A percentile compares a stretch with the other conserved stretches of the same genome.
phyloP scores from a whole-genome alignment of 2,797 vertebrate species.

The Discoglossus pictus region DNA sequence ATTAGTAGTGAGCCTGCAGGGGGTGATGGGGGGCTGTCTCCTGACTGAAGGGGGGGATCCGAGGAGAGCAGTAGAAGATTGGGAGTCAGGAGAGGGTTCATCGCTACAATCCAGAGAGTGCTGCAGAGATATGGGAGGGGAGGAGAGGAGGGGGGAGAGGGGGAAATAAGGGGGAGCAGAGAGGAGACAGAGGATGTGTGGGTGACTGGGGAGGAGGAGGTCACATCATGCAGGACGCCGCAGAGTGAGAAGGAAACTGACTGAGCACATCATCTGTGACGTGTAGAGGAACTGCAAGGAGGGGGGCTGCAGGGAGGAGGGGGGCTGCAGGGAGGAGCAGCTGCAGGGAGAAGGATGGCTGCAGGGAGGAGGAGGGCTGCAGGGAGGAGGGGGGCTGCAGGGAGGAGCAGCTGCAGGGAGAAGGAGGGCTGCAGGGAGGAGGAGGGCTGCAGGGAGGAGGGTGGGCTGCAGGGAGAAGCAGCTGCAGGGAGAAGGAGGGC shows the following conservation, averaged over 20 bases:
- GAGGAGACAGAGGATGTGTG: slow-evolving; percentile 21
- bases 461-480: slow-evolving; percentile 48
- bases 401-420: no score
- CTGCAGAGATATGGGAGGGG: slow-evolving; percentile 47
- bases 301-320: not conserved
- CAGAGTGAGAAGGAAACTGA: not conserved
- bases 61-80: slow-evolving; percentile 73
- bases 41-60: slow-evolving; percentile 67
- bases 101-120: slow-evolving; percentile 65
- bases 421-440: not conserved
- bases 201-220: slow-evolving; percentile 50
- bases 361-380: slow-evolving; percentile 6
- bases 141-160: slow-evolving; percentile 11
- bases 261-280: slow-evolving; percentile 34
- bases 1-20: slow-evolving; percentile 62
- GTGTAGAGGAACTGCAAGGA: slow-evolving; percentile 19
- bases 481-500: slow-evolving; percentile 23
- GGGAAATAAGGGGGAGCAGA: slow-evolving; percentile 16
- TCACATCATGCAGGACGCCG: slow-evolving; percentile 29
- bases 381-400: not conserved
- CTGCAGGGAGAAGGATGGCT: slow-evolving; percentile 26
- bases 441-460: slow-evolving; percentile 32
- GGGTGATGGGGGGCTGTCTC: slow-evolving; percentile 58
- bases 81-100: slow-evolving; percentile 90
- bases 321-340: slow-evolving; percentile 34